phyloP scores from a whole-genome alignment of 2,797 vertebrate genomes.

The Rhadinocentrus ornatus region DNA sequence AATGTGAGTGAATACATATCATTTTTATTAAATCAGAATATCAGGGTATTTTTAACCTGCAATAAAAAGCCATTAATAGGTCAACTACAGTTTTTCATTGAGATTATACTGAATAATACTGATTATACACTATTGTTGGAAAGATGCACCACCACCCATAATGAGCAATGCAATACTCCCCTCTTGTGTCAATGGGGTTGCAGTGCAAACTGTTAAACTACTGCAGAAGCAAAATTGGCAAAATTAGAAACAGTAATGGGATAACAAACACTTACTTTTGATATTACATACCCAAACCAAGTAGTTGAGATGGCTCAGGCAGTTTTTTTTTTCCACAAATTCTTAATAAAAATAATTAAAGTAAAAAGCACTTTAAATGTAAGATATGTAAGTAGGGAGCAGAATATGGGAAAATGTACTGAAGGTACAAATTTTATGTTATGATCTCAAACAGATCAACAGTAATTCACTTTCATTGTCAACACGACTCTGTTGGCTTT shows the following conservation, averaged over 20 bases:
- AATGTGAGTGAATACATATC: background rate
- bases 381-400: background rate
- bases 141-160: background rate
- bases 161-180: conserved; percentile 64
- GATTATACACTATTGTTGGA: background rate
- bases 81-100: background rate
- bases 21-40: conserved; percentile 2
- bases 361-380: background rate
- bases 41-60: background rate
- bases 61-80: background rate
- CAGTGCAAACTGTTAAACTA: conserved; percentile 23
- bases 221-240: too few species aligned
- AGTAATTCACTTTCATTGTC: background rate
- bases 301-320: too few species aligned
- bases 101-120: background rate
- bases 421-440: too few species aligned
- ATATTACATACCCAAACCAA: too few species aligned
- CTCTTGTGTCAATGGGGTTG: conserved; percentile 69
- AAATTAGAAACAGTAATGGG: too few species aligned
- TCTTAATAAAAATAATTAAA: too few species aligned
- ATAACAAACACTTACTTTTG: too few species aligned
- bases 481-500: background rate
- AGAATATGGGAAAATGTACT: background rate
- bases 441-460: background rate
- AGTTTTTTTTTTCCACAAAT: too few species aligned